Conservation (phyloP, 2,113 vertebrate species). For the Neoarius graeffei region DNA sequence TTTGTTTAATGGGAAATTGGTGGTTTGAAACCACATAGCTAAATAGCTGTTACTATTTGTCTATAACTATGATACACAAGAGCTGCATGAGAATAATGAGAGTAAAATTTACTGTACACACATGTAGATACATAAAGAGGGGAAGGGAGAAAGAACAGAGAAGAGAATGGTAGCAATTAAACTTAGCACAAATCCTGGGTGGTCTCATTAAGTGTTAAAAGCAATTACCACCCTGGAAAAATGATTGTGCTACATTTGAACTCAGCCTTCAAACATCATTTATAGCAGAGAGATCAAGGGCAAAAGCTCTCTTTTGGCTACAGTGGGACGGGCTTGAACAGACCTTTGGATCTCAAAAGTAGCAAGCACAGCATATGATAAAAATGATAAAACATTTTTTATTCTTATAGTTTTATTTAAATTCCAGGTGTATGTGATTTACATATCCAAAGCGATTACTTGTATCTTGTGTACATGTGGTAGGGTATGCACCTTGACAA, state of each 20-base stretch:
- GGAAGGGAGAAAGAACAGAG: slow-evolving; percentile 12
- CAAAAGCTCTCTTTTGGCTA: slow-evolving; percentile 24
- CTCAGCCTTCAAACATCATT: slow-evolving; percentile 38
- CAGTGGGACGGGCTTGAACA: neutral
- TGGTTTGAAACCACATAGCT: neutral
- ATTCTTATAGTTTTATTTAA: slow-evolving; percentile 15
- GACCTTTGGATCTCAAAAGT: slow-evolving; percentile 33
- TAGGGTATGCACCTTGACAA: neutral
- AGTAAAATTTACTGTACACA: neutral
- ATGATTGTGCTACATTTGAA: slow-evolving; percentile 43
- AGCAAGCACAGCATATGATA: slow-evolving; percentile 10
- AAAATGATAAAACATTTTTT: neutral
- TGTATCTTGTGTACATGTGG: neutral
- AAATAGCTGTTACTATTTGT: neutral
- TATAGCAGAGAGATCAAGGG: slow-evolving; percentile 50
- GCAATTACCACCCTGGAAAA: slow-evolving; percentile 41
- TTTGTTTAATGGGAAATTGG: neutral
- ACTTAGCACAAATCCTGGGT: slow-evolving; percentile 39
- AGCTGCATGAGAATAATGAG: neutral
- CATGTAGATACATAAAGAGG: neutral
- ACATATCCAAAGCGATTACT: neutral
- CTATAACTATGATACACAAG: neutral
- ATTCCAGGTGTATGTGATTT: neutral
- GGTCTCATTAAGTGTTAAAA: slow-evolving; percentile 54
- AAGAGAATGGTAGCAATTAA: slow-evolving; percentile 46